phyloP scores from a whole-genome alignment of 2,113 vertebrate species.

The Crotalus helleri region DNA sequence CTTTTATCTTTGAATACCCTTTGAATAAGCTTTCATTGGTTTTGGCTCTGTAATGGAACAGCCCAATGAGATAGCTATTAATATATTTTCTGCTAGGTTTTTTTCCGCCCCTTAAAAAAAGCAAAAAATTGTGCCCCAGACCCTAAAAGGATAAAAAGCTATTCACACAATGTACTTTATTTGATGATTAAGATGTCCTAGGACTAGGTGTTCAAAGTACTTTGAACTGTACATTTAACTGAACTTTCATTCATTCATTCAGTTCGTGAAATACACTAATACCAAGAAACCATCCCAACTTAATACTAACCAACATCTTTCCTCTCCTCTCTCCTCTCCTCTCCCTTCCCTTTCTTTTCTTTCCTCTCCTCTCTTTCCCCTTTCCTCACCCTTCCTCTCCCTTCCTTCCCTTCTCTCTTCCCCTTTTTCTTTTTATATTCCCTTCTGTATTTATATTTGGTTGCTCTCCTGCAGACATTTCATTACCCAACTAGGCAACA shows the following conservation, averaged over 20 bases:
- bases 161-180: background rate
- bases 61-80: background rate
- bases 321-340: too few species aligned
- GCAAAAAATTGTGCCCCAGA: background rate
- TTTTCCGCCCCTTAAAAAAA: background rate
- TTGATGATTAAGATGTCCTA: background rate
- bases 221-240: background rate
- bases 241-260: background rate
- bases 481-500: too few species aligned
- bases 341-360: too few species aligned
- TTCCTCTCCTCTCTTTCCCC: too few species aligned
- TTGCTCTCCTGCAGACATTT: too few species aligned
- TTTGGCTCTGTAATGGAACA: background rate
- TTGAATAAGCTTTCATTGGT: background rate
- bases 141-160: background rate
- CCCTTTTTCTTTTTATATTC: too few species aligned
- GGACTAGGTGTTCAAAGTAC: background rate
- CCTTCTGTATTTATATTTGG: too few species aligned
- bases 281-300: background rate
- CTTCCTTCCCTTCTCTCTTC: too few species aligned
- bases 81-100: background rate
- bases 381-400: fast-evolving
- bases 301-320: background rate
- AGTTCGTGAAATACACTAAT: background rate
- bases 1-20: background rate